Base-by-base conservation (phyloP, 2,888 invertebrate species). In the Calameuta pallipes region DNA sequence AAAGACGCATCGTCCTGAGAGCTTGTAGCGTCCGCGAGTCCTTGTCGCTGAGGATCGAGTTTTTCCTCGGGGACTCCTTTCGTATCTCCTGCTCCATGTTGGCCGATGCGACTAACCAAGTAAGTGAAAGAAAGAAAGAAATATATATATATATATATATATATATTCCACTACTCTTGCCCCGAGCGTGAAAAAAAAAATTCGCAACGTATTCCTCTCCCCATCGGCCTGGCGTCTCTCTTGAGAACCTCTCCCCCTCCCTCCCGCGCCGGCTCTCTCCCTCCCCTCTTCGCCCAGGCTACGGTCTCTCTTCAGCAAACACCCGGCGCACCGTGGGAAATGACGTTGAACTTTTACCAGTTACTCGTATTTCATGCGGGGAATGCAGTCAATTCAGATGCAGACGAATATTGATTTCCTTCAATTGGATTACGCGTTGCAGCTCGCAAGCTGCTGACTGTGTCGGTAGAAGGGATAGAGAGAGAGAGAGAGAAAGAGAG, bases 281-380 rank as follows among this genome's bases (percentile, higher is more conserved):
- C 76, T 71, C 78, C 73, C n/a, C n/a, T n/a, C n/a, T n/a, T n/a
- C n/a, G n/a, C 73, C 73, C 79, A 56, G 74, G 80, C 75, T 69
- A 76, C 69, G 73, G 74, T 77, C 82, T 56, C 56, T 56, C 56
- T 56, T 56, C 56, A 56, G 56, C 56, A 23, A 56, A 23, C 69
- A 79, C 79, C 74, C 77, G 68, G 73, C 75, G 76, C 85, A 86
- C 87, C 90, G 90, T 89, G 90, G 89, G 90, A 90, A 89, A 90
- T 88, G 87, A 88, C 89, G 87, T 87, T 88, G 86, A 88, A 88
- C 87, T 87, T 88, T 85, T 84, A 86, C 86, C 86, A 84, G 85
- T 86, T 84, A 84, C 85, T 84, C 83, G 85, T 80, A 82, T 87
- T 86, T 83, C 83, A 80, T 81, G 81, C 80, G 80, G 68, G 78